Conservation (phyloP, 2,888 invertebrate species). For the Penaeus monodon region DNA sequence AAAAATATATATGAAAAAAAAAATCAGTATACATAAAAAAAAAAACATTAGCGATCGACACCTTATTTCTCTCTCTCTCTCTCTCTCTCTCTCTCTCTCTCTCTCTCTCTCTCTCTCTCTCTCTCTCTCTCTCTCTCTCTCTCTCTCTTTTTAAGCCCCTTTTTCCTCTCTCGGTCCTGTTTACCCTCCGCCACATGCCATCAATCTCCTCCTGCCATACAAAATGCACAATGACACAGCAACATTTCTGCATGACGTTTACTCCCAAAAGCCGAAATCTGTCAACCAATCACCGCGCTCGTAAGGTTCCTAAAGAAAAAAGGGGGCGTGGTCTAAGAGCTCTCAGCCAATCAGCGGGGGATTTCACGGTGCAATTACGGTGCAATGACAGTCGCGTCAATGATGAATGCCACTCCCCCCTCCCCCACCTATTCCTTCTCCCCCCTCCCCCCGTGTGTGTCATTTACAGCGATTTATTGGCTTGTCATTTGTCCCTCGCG, state of each 20-base stretch:
- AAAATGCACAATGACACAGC: constrained; percentile 46
- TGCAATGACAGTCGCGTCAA: constrained; percentile 36
- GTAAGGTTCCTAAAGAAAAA: neutral
- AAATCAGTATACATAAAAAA: neutral
- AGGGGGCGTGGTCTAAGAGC: constrained; percentile 41
- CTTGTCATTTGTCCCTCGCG: constrained; percentile 43
- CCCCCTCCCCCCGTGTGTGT: neutral
- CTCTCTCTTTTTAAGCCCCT: too few species aligned
- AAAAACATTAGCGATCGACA: neutral
- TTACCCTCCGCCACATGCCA: constrained; percentile 10
- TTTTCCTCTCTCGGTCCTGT: constrained; percentile 7
- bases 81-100: neutral
- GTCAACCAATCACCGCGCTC: constrained; percentile 39
- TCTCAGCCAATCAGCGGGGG: constrained; percentile 33
- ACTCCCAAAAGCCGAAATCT: neutral
- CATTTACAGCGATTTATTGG: constrained; percentile 43
- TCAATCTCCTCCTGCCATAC: constrained; percentile 32
- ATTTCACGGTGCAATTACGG: constrained; percentile 37
- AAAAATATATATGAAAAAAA: neutral
- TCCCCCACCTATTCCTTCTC: too few species aligned
- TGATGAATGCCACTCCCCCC: constrained; percentile 28
- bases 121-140: neutral
- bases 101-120: neutral
- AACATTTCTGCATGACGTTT: constrained; percentile 41
- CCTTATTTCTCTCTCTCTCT: neutral